Base-by-base conservation (phyloP, 2,113 vertebrate species). In the Hippocampus comes region DNA sequence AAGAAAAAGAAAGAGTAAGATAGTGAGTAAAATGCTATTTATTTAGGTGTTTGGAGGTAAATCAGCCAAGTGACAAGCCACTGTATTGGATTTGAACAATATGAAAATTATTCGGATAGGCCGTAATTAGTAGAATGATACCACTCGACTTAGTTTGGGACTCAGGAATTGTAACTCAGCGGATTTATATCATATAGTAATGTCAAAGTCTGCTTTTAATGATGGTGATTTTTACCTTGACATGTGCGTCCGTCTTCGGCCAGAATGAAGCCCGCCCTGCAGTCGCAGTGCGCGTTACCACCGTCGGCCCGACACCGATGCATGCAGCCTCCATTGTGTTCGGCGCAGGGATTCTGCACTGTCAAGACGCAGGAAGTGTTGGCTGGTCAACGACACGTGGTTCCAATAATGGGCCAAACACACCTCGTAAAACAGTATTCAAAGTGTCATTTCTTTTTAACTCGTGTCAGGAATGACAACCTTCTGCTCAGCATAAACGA, bases 261-360 rank as follows among this genome's bases (percentile, higher is more conserved):
- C 86, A 98, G 87, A 15, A 42, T 72, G 89, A 93, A 97, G 8
- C 97, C 97, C 0, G 76, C 60, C 12, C 82, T 93, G 80, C 97
- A 99, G 21, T 90, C 80, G 4, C 97, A 99, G 79, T 78, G 92
- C 0, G 89, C 91, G 0, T 75, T 78, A 11, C 93, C 94, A 0
- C 84, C 89, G 2, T 91, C 90, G 0, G 4, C 91, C 21, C 48
- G 92, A 87, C 97, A 98, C 0, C 49, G 83, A 49, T 98, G 96
- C 91, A 93, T 91, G 73, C 97, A 99, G 87, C 95, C 95, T 0
- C 96, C 96, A 0, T 98, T 98, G 78, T 86, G 73, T 1, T 94
- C 84, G 0, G 73, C 56, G 0, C 97, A 99, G 0, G 94, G 94
- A 82, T 93, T 89, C 83, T 86, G 91, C 87, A 92, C 97, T 98